phyloP scores from a whole-genome alignment of 2,797 vertebrate genomes.

The Lithobates pipiens region DNA sequence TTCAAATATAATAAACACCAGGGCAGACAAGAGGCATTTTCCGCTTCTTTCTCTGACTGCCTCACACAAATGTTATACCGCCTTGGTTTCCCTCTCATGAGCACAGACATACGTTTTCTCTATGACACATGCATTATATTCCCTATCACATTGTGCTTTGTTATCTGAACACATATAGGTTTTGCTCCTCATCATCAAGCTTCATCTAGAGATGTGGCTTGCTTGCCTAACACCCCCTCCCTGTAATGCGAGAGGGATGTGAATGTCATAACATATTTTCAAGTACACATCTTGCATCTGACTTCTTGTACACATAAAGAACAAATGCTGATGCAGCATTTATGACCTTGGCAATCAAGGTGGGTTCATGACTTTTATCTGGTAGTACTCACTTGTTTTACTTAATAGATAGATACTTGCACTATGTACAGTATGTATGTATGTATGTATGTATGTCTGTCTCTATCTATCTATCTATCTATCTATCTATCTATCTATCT shows the following conservation, averaged over 20 bases:
- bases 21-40: not conserved
- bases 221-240: slow-evolving; percentile 30
- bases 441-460: no score
- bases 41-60: not conserved
- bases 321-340: not conserved
- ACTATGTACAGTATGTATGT: no score
- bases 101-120: not conserved
- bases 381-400: not conserved
- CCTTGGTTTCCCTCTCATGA: slow-evolving; percentile 7
- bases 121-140: slow-evolving; percentile 52
- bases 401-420: no score
- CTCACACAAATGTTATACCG: not conserved
- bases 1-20: not conserved
- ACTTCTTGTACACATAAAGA: slow-evolving; percentile 18
- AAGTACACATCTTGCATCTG: slow-evolving; percentile 42
- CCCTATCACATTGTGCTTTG: slow-evolving; percentile 16
- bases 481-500: no score
- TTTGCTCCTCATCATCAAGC: not conserved
- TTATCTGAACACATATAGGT: slow-evolving; percentile 25
- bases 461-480: no score
- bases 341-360: not conserved
- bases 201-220: slow-evolving; percentile 12
- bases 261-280: slow-evolving; percentile 34
- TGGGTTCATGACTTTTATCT: not conserved
- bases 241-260: slow-evolving; percentile 21